Evolutionary conservation across 2,113 vertebrate species (phyloP).

Genomic region (Callipepla californica): DNA sequence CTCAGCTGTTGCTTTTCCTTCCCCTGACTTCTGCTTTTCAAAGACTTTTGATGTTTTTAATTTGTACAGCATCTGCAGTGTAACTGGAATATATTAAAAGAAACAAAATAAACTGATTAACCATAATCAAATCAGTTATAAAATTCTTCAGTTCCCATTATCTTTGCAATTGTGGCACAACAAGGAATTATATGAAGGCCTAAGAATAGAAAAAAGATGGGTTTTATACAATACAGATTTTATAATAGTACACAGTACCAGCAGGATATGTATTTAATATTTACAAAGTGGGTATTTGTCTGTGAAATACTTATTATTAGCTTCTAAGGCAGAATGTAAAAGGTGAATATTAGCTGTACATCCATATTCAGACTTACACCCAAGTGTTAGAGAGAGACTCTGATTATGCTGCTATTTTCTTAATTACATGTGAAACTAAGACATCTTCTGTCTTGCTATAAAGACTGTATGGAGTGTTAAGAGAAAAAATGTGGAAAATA

Average conservation of each 20-base stretch:
- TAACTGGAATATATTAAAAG: constrained; percentile 85
- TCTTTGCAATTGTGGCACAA: neutral
- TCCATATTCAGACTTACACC: neutral
- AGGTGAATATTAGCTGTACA: neutral
- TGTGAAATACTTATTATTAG: neutral
- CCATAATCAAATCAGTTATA: neutral
- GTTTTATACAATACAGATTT: neutral
- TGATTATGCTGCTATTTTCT: neutral
- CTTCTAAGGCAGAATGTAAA: neutral
- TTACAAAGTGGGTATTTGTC: neutral
- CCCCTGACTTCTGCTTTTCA: constrained; percentile 89
- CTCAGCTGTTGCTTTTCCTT: constrained; percentile 86
- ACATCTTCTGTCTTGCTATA: neutral
- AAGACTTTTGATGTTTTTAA: constrained; percentile 97
- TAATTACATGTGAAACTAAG: neutral
- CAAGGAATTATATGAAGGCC: neutral
- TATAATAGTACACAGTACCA: neutral
- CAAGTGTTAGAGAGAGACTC: neutral
- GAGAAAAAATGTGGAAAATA: neutral
- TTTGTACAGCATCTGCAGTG: constrained; percentile 98
- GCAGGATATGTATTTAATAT: neutral
- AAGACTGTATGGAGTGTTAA: neutral
- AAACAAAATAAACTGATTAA: constrained; percentile 5
- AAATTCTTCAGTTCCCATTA: neutral
- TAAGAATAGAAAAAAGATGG: neutral